Percentiles rank a stretch among this genome's conserved stretches.
These are phyloP conservation scores for Clarias platycephalus DNA, from an alignment of 2,797 vertebrate genomes.

Conservation along the genomic window DNA sequence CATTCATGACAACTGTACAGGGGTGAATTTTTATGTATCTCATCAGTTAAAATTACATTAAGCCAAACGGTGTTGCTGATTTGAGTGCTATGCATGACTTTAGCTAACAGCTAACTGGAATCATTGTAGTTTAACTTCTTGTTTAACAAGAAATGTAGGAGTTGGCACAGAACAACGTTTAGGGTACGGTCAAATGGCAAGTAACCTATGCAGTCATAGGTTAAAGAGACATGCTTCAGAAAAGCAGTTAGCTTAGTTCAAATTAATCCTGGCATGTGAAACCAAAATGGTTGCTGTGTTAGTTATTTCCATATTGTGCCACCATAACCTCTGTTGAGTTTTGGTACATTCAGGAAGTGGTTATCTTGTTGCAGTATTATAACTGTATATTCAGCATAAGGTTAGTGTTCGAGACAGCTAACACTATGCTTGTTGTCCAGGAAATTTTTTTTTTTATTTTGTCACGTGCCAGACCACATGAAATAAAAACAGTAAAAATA, in stretches of 20 bases:
- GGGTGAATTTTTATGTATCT: too few species aligned
- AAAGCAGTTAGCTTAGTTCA: background rate
- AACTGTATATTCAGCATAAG: background rate
- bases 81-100: too few species aligned
- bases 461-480: constrained; percentile 7
- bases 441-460: background rate
- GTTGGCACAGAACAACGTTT: too few species aligned
- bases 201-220: background rate
- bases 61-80: too few species aligned
- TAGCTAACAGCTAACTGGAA: too few species aligned
- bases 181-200: too few species aligned
- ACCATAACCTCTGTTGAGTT: background rate
- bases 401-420: background rate
- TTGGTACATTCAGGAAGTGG: background rate
- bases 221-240: background rate
- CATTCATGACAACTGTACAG: too few species aligned
- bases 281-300: background rate
- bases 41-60: too few species aligned
- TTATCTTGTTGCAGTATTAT: background rate
- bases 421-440: background rate
- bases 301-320: background rate
- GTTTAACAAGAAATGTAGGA: too few species aligned
- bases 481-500: constrained; percentile 1
- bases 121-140: too few species aligned
- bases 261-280: background rate